A percentile compares a stretch with the other conserved stretches of the same genome.
Evolutionary conservation across 2,113 vertebrate species (phyloP).

Genomic region (Hucho hucho): DNA sequence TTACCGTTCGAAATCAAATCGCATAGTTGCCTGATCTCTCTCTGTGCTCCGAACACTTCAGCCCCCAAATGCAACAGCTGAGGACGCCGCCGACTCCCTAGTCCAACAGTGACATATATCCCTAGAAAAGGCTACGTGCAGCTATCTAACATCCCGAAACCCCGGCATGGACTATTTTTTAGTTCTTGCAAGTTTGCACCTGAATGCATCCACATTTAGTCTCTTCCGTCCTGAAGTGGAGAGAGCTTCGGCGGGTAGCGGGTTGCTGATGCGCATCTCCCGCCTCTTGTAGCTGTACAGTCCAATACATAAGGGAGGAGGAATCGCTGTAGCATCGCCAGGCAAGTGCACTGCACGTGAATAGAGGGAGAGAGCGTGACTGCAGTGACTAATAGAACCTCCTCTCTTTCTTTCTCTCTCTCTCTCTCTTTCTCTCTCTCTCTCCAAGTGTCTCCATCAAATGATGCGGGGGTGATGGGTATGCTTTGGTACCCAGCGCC

Average conservation of each 20-base stretch:
- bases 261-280: slow-evolving; percentile 45
- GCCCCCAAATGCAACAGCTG: slow-evolving; percentile 72
- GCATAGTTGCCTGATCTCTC: slow-evolving; percentile 60
- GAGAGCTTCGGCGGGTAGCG: slow-evolving; percentile 24
- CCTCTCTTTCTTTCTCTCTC: background rate
- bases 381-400: background rate
- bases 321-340: slow-evolving; percentile 36
- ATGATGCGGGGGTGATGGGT: too few species aligned
- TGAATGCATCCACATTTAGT: slow-evolving; percentile 19
- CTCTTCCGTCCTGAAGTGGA: slow-evolving; percentile 24
- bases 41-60: slow-evolving; percentile 44
- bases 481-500: slow-evolving; percentile 53
- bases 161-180: slow-evolving; percentile 7
- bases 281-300: slow-evolving; percentile 35
- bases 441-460: slow-evolving; percentile 28
- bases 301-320: slow-evolving; percentile 36
- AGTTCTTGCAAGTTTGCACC: slow-evolving; percentile 25
- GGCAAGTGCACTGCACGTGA: slow-evolving; percentile 16
- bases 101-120: slow-evolving; percentile 30
- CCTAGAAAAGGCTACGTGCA: slow-evolving; percentile 24
- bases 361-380: slow-evolving; percentile 33
- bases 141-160: slow-evolving; percentile 56
- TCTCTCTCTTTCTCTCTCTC: too few species aligned
- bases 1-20: slow-evolving; percentile 44
- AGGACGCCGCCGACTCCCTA: slow-evolving; percentile 43